Evolutionary conservation across 1,140 invertebrate genomes (phyloP).

Genomic region (Lasaia peninsularis): DNA sequence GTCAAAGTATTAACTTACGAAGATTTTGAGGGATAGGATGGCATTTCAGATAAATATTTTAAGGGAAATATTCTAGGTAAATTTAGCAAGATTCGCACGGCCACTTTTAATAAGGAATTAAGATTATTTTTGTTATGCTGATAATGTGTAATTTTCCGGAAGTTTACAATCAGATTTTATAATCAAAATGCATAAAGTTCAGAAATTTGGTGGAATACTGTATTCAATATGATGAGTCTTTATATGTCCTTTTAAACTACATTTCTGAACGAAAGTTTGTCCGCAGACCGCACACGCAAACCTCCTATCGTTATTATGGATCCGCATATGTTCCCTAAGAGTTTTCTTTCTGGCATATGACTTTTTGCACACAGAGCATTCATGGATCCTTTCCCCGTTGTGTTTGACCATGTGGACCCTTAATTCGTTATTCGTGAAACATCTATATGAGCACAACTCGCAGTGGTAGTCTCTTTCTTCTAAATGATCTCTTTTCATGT

Average conservation of each 20-base stretch:
- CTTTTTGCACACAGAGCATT: constrained; percentile 79
- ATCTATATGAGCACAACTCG: constrained; percentile 40
- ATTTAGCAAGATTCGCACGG: constrained; percentile 19
- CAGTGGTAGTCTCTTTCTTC: constrained; percentile 58
- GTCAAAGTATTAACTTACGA: constrained; percentile 21
- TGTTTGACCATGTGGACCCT: constrained; percentile 82
- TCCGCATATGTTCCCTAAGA: constrained; percentile 83
- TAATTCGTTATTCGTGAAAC: constrained; percentile 65
- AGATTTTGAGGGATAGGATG: constrained; percentile 20
- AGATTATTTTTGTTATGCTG: no score
- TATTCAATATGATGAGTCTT: constrained; percentile 46
- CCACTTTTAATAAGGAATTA: constrained; percentile 15
- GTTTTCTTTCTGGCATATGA: constrained; percentile 83
- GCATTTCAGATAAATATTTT: constrained; percentile 24
- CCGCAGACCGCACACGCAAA: constrained; percentile 73
- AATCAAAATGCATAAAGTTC: neutral
- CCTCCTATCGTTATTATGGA: constrained; percentile 78
- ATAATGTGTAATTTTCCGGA: no score
- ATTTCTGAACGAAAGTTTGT: constrained; percentile 73
- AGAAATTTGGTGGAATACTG: constrained; percentile 17
- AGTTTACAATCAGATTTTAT: no score
- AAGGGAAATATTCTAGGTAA: constrained; percentile 21
- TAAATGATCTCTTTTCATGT: constrained; percentile 63
- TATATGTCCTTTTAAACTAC: constrained; percentile 59
- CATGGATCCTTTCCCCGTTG: constrained; percentile 78